Evolutionary conservation across 2,797 vertebrate genomes (phyloP), one percentile per base, ranked within the genome.

Genomic region (Cheirogaleus major): DNA sequence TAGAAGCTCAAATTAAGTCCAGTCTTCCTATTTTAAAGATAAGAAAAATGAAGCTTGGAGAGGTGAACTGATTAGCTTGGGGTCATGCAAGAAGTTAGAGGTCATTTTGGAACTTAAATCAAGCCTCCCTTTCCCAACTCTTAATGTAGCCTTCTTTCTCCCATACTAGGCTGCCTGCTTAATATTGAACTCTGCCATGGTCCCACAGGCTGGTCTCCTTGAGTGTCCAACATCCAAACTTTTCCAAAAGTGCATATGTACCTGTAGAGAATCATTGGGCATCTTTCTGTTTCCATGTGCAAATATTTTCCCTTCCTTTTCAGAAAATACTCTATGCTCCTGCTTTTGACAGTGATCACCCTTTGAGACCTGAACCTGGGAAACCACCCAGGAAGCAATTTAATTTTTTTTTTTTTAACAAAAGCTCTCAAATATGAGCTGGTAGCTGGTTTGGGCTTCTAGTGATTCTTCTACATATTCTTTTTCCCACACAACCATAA

Each of bases 401-500:
- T 35, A 13, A 17, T 0, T 81, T 41, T n/a, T 83, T 1, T 88
- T 22, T 87, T 23, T 25, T 3, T 8, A 45, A 13, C 0, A 82
- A 95, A 96, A 83, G 3, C 0, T 59, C 43, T 22, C 57, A 43
- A 59, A 82, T 95, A 61, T 45, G 45, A 91, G 2, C 13, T 93
- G 3, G 55, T 72, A 91, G 32, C 30, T 69, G 2, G 12, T 94
- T 95, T 88, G 27, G 70, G 15, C 79, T 72, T 85, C 52, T 91
- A 85, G 41, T 72, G 48, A 25, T 79, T 23, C 41, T 89, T 2
- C 6, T 96, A 72, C 15, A 80, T 35, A n/a, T 4, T 2, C 59
- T 78, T 70, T 17, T 91, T 92, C 59, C 63, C 32, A 96, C 5
- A 91, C 27, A 93, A 82, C 32, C 67, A 72, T 87, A 73, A 97